Percentiles rank a stretch among this genome's conserved stretches.
Conservation (phyloP, 2,888 invertebrate species). For the Agonopterix alstromeriana region DNA sequence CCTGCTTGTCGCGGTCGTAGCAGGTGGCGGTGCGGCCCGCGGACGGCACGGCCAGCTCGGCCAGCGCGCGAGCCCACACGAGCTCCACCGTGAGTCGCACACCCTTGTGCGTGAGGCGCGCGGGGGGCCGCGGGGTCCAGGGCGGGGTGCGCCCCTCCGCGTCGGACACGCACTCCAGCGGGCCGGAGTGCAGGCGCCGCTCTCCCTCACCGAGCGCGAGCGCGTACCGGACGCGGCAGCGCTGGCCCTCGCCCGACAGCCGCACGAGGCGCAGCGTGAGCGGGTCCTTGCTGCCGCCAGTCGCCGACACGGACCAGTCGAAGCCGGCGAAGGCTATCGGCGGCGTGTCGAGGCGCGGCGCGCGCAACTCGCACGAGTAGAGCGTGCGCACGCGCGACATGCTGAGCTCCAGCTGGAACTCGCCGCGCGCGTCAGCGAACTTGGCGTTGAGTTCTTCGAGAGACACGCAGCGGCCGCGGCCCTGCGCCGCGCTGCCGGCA, state of each 20-base stretch:
- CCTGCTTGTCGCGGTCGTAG: conserved; percentile 87
- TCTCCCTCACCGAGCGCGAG: conserved; percentile 83
- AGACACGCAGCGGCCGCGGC: conserved; percentile 83
- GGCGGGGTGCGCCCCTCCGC: conserved; percentile 82
- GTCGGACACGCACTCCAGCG: conserved; percentile 83
- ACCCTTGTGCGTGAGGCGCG: conserved; percentile 77
- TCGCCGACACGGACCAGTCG: conserved; percentile 86
- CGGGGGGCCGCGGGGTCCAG: conserved; percentile 81
- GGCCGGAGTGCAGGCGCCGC: conserved; percentile 80
- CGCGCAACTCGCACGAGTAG: conserved; percentile 83
- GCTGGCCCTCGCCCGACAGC: conserved; percentile 88
- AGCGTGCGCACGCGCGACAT: conserved; percentile 85
- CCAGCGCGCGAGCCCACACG: conserved; percentile 81
- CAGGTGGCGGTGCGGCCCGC: conserved; percentile 79
- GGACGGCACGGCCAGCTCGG: conserved; percentile 71
- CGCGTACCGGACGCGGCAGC: conserved; percentile 84
- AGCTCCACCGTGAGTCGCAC: conserved; percentile 84
- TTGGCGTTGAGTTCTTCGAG: conserved; percentile 82
- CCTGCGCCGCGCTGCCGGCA: conserved; percentile 83
- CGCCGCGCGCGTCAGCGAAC: conserved; percentile 87
- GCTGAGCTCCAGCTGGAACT: conserved; percentile 86
- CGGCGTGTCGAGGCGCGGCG: conserved; percentile 74
- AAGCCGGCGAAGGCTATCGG: conserved; percentile 87
- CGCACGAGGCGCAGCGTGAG: conserved; percentile 78
- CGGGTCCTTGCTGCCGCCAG: conserved; percentile 69